Percentiles rank a stretch among this genome's conserved stretches.
Evolutionary conservation across 2,888 invertebrate genomes (phyloP).

Genomic region (Cataglyphis cursor): DNA sequence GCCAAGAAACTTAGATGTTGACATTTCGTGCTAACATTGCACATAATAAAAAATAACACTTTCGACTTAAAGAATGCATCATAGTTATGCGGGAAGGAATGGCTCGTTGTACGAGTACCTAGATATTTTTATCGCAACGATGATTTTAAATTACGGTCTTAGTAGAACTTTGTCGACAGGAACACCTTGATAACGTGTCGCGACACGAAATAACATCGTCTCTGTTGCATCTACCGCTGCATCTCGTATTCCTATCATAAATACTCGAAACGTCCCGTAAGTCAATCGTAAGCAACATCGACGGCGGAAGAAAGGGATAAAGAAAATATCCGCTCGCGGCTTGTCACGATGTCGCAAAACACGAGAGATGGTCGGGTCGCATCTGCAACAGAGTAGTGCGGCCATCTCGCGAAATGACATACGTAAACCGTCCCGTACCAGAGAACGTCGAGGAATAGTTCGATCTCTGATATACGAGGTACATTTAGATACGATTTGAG

Average conservation of each 20-base stretch:
- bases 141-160: constrained; percentile 29
- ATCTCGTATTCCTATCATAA: constrained; percentile 46
- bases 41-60: background rate
- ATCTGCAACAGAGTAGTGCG: constrained; percentile 64
- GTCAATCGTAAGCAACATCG: background rate
- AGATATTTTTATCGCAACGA: constrained; percentile 10
- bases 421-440: constrained; percentile 58
- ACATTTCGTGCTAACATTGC: background rate
- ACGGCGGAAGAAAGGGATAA: constrained; percentile 22
- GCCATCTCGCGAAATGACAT: constrained; percentile 69
- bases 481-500: constrained; percentile 75
- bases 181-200: constrained; percentile 36
- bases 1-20: background rate
- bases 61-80: background rate
- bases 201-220: constrained; percentile 7
- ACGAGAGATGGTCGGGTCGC: constrained; percentile 61
- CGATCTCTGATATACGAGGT: constrained; percentile 76
- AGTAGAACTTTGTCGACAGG: background rate
- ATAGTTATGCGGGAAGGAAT: background rate
- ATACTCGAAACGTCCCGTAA: constrained; percentile 39
- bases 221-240: constrained; percentile 1
- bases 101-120: constrained; percentile 13
- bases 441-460: constrained; percentile 62
- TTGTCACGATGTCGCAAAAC: constrained; percentile 65
- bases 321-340: constrained; percentile 66